Evolutionary conservation across 2,888 invertebrate genomes (phyloP).

Genomic region (Lasioglossum calceatum): DNA sequence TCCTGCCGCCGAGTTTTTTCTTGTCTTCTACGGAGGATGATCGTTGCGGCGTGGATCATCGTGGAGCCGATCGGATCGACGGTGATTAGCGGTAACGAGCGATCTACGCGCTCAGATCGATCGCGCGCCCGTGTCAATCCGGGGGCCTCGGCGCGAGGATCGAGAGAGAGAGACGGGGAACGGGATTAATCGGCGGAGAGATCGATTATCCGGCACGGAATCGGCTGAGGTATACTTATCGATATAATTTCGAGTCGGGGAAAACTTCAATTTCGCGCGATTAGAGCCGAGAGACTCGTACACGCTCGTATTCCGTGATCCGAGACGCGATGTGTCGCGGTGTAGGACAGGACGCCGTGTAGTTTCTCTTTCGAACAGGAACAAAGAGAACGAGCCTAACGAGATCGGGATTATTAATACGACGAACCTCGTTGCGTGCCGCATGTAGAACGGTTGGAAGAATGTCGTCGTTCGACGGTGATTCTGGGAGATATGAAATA

Average conservation of each 20-base stretch:
- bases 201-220: slow-evolving; percentile 49
- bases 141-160: not conserved
- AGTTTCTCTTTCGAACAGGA: slow-evolving; percentile 4
- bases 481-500: not conserved
- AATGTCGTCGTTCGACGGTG: slow-evolving; percentile 2
- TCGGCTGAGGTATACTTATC: slow-evolving; percentile 36
- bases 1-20: not conserved
- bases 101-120: slow-evolving; percentile 26
- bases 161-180: slow-evolving; percentile 8
- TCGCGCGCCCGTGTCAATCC: slow-evolving; percentile 42
- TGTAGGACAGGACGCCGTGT: not conserved
- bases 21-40: not conserved
- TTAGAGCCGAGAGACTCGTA: slow-evolving; percentile 1
- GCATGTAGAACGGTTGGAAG: not conserved
- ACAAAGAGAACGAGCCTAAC: not conserved
- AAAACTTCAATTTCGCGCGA: slow-evolving; percentile 42
- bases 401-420: not conserved
- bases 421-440: not conserved
- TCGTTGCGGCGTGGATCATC: slow-evolving; percentile 37
- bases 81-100: slow-evolving; percentile 52
- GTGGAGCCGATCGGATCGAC: slow-evolving; percentile 37
- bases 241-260: slow-evolving; percentile 21
- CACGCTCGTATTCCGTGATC: not conserved
- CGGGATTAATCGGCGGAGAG: slow-evolving; percentile 39
- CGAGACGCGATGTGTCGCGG: not conserved